Evolutionary conservation across 2,797 vertebrate genomes (phyloP).

Genomic region (Lycodopsis pacificus): DNA sequence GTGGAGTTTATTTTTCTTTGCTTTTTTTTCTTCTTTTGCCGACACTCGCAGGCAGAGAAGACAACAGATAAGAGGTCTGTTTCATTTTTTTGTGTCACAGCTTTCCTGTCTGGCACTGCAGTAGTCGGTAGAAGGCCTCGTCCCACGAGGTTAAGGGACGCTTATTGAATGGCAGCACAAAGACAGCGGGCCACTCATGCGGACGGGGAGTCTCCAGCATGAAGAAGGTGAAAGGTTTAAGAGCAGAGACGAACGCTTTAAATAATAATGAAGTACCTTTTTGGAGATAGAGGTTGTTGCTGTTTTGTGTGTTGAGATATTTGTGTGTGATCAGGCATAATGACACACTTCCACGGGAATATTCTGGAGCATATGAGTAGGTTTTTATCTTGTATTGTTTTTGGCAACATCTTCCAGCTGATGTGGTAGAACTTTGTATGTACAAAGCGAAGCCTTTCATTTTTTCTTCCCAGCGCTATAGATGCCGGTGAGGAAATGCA

Average conservation of each 20-base stretch:
- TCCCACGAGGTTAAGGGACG: conserved; percentile 70
- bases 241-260: conserved; percentile 77
- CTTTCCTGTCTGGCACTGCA: conserved; percentile 60
- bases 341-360: conserved; percentile 28
- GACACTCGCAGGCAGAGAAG: conserved; percentile 66
- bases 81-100: conserved; percentile 65
- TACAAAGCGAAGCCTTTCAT: neutral
- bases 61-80: conserved; percentile 53
- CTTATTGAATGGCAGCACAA: conserved; percentile 78
- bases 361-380: neutral
- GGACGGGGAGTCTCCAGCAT: conserved; percentile 66
- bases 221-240: conserved; percentile 72
- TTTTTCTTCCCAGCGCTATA: neutral
- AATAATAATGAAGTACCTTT: conserved; percentile 81
- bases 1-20: conserved; percentile 37
- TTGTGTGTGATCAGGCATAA: conserved; percentile 35
- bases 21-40: conserved; percentile 62
- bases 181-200: conserved; percentile 76
- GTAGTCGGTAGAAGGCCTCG: conserved; percentile 47
- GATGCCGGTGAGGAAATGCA: conserved; percentile 23
- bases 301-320: conserved; percentile 22
- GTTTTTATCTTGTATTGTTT: conserved; percentile 2
- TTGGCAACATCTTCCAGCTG: neutral
- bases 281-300: conserved; percentile 57
- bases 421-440: conserved; percentile 4